Evolutionary conservation across 2,888 invertebrate species (phyloP), one percentile per base, ranked within the genome.

Genomic region (Xiphydria camelus): DNA sequence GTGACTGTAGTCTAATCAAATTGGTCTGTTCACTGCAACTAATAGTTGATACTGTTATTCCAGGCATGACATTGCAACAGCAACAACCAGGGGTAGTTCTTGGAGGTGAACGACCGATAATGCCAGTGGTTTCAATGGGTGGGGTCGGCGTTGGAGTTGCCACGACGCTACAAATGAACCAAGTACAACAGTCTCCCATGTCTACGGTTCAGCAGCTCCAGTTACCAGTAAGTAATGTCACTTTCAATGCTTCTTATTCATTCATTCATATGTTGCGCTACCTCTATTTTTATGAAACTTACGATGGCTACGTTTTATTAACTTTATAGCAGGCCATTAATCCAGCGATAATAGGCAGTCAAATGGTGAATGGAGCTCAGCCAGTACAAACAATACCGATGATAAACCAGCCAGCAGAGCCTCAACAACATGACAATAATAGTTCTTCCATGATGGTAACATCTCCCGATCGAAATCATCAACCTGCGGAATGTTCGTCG

Each of bases 41-140:
- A 23, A 23, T 23, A n/a, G 6, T n/a, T 23, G 23, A 23, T 7
- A 23, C 6, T 23, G n/a, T 23, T n/a, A 23, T 23, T 23, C 23
- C 69, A 79, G 83, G 82, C 17, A 82, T 86, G 81, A 78, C 83
- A 1, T 74, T 85, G 53, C 81, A 82, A 47, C 74, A 76, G 4
- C 75, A 76, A 54, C 71, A 75, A 47, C 55, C 47, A 35, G 62
- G 69, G 4, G 71, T 73, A 7, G 70, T 74, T n/a, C 53, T 73
- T 18, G 56, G 67, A 12, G 76, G 77, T 14, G 80, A 81, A 31
- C 79, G 83, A 44, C 81, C 81, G 0, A 80, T 83, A 0, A 78
- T 86, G 79, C 86, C 86, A 0, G 86, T 86, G 0, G 85, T 86
- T 0, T 85, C 86, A 0, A 84, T 86, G 76, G 62, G 70, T 15